Percentiles rank a stretch among this genome's conserved stretches.
Evolutionary conservation across 2,797 vertebrate species (phyloP).

Genomic region (Salmo trutta): DNA sequence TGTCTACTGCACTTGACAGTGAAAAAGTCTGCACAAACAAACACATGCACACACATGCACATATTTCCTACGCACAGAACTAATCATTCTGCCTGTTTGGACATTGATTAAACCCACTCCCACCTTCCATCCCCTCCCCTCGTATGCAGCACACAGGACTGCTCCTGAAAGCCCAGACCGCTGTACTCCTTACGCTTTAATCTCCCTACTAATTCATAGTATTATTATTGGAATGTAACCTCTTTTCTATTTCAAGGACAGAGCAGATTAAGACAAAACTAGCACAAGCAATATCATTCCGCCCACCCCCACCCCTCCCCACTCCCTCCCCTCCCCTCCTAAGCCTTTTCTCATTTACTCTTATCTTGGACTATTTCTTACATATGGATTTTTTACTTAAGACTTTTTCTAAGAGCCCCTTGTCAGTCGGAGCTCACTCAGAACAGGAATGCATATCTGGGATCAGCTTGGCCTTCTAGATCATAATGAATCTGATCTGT

Average conservation of each 20-base stretch:
- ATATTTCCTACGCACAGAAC: slow-evolving; percentile 3
- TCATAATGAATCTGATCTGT: neutral
- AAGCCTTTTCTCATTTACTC: neutral
- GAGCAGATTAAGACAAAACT: slow-evolving; percentile 36
- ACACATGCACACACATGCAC: slow-evolving; percentile 4
- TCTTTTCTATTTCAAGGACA: slow-evolving; percentile 77
- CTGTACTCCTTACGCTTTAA: slow-evolving; percentile 49
- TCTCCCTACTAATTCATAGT: slow-evolving; percentile 73
- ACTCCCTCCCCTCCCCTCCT: neutral
- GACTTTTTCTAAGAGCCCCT: neutral
- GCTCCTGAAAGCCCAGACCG: slow-evolving; percentile 55
- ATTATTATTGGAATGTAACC: slow-evolving; percentile 80
- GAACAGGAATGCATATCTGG: neutral
- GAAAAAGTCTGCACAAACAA: neutral
- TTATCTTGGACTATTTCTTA: neutral
- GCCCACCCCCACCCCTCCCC: neutral
- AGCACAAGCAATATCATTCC: slow-evolving; percentile 34
- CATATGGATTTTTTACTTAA: neutral
- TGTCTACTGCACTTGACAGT: slow-evolving; percentile 10
- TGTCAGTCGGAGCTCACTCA: neutral
- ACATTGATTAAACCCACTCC: neutral
- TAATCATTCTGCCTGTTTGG: slow-evolving; percentile 9
- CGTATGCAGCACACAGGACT: slow-evolving; percentile 73
- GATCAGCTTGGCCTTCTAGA: neutral
- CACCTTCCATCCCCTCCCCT: neutral